These are phyloP conservation scores for Radopholus similis DNA, from an alignment of 1,140 invertebrate genomes.

Conservation along the genomic window DNA sequence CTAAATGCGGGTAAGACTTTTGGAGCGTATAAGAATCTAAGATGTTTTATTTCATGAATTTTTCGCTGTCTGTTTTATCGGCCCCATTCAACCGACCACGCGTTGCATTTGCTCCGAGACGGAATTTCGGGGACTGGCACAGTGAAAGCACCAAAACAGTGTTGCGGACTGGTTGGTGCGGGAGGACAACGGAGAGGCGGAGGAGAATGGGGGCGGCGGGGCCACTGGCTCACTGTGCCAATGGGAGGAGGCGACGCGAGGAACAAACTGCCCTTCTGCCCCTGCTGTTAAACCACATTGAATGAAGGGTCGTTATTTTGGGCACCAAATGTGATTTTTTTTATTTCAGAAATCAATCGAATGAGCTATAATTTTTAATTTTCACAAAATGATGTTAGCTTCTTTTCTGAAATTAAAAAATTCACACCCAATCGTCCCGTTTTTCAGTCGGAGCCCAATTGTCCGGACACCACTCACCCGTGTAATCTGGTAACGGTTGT, in stretches of 20 bases:
- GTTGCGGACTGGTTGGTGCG: background rate
- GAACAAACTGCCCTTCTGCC: background rate
- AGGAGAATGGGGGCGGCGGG: background rate
- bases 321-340: too few species aligned
- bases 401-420: background rate
- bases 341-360: background rate
- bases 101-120: slow-evolving; percentile 18
- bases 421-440: background rate
- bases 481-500: background rate
- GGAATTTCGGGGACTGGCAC: slow-evolving; percentile 12
- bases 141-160: slow-evolving; percentile 16
- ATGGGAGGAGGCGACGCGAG: background rate
- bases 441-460: background rate
- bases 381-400: background rate
- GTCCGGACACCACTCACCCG: too few species aligned
- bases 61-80: background rate
- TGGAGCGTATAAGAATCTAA: background rate
- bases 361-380: background rate
- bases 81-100: slow-evolving; percentile 1
- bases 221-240: background rate
- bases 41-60: background rate
- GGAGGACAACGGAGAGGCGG: background rate
- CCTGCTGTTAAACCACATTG: too few species aligned
- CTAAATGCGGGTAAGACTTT: background rate
- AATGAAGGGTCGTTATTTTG: too few species aligned